phyloP scores from a whole-genome alignment of 2,797 vertebrate species.

The Schizopygopsis pylzovi region DNA sequence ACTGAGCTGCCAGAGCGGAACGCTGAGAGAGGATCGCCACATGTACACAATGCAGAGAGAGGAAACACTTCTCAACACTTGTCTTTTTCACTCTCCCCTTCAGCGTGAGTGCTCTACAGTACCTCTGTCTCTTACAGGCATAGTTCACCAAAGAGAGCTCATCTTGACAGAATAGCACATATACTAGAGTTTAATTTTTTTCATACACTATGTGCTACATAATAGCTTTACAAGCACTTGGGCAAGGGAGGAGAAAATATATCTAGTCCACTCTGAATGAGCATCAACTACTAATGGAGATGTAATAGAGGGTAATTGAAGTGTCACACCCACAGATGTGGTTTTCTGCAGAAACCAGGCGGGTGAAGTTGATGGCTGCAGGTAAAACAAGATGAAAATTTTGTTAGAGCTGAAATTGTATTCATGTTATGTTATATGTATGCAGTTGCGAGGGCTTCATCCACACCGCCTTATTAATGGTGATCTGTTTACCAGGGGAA shows the following conservation, averaged over 20 bases:
- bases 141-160: background rate
- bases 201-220: background rate
- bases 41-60: background rate
- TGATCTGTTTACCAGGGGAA: conserved; percentile 53
- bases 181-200: background rate
- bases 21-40: background rate
- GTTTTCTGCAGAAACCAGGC: background rate
- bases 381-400: conserved; percentile 34
- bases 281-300: conserved; percentile 23
- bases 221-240: background rate
- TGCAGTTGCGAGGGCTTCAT: conserved; percentile 19
- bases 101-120: background rate
- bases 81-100: background rate
- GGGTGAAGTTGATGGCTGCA: conserved; percentile 4
- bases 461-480: conserved; percentile 49
- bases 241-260: background rate
- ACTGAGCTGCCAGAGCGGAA: background rate
- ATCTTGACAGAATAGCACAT: background rate
- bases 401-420: background rate
- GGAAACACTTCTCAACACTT: conserved; percentile 21
- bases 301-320: conserved; percentile 16
- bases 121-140: background rate
- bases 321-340: conserved; percentile 8
- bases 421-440: background rate
- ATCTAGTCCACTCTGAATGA: background rate